phyloP scores from a whole-genome alignment of 2,113 vertebrate species.

The Oreochromis tanganicae region DNA sequence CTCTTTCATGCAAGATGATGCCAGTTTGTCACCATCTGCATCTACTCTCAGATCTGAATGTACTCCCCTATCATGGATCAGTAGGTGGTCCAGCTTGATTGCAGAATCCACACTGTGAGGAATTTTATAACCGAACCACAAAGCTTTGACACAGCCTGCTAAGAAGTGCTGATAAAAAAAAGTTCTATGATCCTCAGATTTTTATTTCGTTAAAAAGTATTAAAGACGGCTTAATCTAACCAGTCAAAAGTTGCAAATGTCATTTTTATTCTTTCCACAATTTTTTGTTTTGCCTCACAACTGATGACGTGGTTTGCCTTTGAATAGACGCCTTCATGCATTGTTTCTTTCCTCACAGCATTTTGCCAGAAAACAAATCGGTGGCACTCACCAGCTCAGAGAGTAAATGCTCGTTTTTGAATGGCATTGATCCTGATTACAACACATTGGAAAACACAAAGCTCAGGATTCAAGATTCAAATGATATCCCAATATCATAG shows the following conservation, averaged over 20 bases:
- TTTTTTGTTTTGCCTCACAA: neutral
- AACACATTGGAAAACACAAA: neutral
- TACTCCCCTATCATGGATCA: neutral
- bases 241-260: neutral
- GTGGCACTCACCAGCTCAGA: neutral
- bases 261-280: neutral
- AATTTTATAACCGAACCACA: neutral
- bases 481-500: neutral
- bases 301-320: neutral
- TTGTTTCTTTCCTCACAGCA: neutral
- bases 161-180: neutral
- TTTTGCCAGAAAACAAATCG: neutral
- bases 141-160: neutral
- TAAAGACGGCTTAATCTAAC: neutral
- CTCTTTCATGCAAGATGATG: constrained; percentile 23
- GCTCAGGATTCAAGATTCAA: neutral
- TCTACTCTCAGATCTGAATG: neutral
- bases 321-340: neutral
- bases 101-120: neutral
- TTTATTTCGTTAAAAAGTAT: neutral
- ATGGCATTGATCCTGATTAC: neutral
- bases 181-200: neutral
- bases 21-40: constrained; percentile 22
- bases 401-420: neutral
- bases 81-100: constrained; percentile 10